A percentile compares a stretch with the other conserved stretches of the same genome.
Conservation (phyloP, 2,888 invertebrate genomes). For the Tinea semifulvella region DNA sequence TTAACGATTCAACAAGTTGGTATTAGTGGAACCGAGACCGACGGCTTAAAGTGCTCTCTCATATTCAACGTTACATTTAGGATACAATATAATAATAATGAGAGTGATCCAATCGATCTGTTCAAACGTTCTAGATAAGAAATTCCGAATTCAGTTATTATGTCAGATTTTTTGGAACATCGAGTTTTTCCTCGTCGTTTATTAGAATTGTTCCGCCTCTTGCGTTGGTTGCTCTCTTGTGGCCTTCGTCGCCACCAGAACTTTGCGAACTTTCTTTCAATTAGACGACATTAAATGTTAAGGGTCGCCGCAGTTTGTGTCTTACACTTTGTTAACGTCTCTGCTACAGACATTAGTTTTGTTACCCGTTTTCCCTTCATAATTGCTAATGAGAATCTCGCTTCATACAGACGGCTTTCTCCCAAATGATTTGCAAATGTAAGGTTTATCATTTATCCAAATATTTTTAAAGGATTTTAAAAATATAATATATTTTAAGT, state of each 20-base stretch:
- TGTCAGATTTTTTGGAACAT: slow-evolving; percentile 1
- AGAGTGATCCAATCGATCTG: no score
- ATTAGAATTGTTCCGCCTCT: slow-evolving; percentile 13
- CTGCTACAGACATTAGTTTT: neutral
- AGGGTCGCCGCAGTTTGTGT: slow-evolving; percentile 12
- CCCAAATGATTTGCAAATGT: no score
- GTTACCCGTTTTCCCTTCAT: neutral
- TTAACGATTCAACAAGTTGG: no score
- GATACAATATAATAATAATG: no score
- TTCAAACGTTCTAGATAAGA: no score
- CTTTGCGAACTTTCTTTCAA: slow-evolving; percentile 11
- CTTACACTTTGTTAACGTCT: neutral
- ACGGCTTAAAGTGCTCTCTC: no score
- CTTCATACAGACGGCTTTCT: neutral
- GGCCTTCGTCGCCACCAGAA: neutral
- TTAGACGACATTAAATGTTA: slow-evolving; percentile 12
- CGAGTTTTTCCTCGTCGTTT: slow-evolving; percentile 12
- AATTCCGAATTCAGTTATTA: no score
- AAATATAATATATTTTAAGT: no score
- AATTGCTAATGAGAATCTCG: slow-evolving; percentile 4
- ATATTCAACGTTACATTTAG: no score
- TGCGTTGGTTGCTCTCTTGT: slow-evolving; percentile 10
- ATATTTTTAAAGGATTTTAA: no score
- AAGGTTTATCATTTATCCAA: no score
- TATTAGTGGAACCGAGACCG: no score